Evolutionary conservation across 1,140 invertebrate genomes (phyloP).

Genomic region (Eriocheir sinensis): DNA sequence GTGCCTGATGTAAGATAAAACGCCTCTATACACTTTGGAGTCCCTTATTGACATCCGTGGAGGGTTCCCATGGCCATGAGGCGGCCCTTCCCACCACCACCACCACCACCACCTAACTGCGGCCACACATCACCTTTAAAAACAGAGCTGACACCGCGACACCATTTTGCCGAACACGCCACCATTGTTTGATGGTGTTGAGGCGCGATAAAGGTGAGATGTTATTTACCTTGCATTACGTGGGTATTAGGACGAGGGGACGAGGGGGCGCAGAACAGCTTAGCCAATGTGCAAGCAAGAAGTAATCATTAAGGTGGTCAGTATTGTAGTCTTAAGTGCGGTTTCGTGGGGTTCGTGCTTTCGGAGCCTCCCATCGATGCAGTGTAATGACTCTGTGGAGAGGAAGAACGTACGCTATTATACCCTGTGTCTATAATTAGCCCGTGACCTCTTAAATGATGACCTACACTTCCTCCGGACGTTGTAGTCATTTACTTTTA

Average conservation of each 20-base stretch:
- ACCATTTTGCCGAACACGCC: constrained; percentile 12
- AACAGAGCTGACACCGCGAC: constrained; percentile 11
- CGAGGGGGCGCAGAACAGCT: neutral
- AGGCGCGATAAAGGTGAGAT: constrained; percentile 20
- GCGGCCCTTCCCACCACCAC: neutral
- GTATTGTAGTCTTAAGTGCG: too few species aligned
- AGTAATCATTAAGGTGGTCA: neutral
- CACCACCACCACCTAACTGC: neutral
- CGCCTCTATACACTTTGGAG: neutral
- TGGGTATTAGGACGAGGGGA: neutral
- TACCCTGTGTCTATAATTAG: neutral
- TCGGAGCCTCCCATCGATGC: too few species aligned
- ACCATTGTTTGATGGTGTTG: constrained; percentile 24
- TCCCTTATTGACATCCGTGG: constrained; percentile 10
- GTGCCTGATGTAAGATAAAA: neutral
- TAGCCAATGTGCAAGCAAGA: neutral
- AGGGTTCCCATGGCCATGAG: neutral
- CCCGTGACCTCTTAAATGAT: too few species aligned
- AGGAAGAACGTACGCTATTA: neutral
- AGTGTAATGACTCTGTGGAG: too few species aligned
- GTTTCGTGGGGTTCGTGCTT: too few species aligned
- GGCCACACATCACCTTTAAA: constrained; percentile 23
- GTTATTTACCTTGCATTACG: neutral
- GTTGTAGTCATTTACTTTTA: neutral
- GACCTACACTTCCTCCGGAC: neutral